Percentiles rank a stretch among this genome's conserved stretches.
These are phyloP conservation scores for Drosophila athabasca DNA, from an alignment of 1,140 invertebrate genomes.

Conservation along the genomic window DNA sequence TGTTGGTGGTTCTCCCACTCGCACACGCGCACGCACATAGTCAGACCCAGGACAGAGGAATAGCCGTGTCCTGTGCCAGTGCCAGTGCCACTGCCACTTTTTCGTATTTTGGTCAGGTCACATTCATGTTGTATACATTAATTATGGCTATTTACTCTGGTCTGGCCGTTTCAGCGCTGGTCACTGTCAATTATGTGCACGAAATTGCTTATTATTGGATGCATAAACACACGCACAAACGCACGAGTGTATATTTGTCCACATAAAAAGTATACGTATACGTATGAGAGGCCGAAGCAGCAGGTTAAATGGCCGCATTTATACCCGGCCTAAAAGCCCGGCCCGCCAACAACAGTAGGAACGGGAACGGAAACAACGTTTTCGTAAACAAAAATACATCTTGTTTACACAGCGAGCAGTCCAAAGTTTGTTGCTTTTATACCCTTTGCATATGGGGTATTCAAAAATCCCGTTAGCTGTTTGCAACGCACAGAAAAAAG, in stretches of 20 bases:
- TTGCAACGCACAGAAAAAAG: no score
- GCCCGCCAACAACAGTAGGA: slow-evolving; percentile 23
- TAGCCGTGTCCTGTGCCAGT: slow-evolving; percentile 20
- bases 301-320: slow-evolving; percentile 72
- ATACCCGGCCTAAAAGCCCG: slow-evolving; percentile 61
- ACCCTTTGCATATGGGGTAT: no score
- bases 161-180: slow-evolving; percentile 31
- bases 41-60: no score
- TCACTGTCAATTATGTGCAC: slow-evolving; percentile 76
- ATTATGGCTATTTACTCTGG: slow-evolving; percentile 78
- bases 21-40: no score
- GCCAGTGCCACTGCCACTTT: slow-evolving; percentile 33
- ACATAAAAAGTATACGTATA: slow-evolving; percentile 4
- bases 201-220: slow-evolving; percentile 80
- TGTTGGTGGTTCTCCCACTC: slow-evolving; percentile 27
- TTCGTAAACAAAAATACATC: slow-evolving; percentile 72
- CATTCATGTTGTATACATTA: slow-evolving; percentile 81
- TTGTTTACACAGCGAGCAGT: slow-evolving; percentile 64
- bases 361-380: slow-evolving; percentile 27
- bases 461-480: no score
- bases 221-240: slow-evolving; percentile 46
- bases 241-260: slow-evolving; percentile 18
- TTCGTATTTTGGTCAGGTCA: slow-evolving; percentile 76
- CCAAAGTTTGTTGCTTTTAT: slow-evolving; percentile 44
- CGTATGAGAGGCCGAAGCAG: slow-evolving; percentile 41